Evolutionary conservation across 2,797 vertebrate genomes (phyloP).

Genomic region (Rhinichthys osculus): DNA sequence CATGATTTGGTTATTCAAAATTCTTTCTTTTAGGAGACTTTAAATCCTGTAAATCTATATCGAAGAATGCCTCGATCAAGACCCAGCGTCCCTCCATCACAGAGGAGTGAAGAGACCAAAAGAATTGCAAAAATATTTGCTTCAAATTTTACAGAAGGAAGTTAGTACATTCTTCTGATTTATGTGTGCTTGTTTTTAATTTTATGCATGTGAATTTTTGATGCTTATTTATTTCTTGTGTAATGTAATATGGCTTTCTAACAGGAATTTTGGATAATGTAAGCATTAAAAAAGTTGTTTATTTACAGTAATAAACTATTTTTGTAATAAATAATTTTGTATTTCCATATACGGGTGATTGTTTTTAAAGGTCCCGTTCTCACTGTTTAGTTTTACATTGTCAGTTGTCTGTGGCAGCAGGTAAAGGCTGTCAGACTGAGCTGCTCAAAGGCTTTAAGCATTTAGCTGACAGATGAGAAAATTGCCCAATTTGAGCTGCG

Average conservation of each 20-base stretch:
- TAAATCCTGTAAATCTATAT: constrained; percentile 44
- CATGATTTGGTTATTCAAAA: constrained; percentile 3
- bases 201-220: constrained; percentile 6
- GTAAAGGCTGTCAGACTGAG: constrained; percentile 21
- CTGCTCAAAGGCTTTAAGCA: constrained; percentile 60
- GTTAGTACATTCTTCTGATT: constrained; percentile 49
- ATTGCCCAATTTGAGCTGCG: constrained; percentile 72
- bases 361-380: background rate
- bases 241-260: constrained; percentile 3
- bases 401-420: constrained; percentile 2
- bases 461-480: constrained; percentile 74
- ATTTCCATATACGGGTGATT: background rate
- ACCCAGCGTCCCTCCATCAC: constrained; percentile 69
- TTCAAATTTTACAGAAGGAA: constrained; percentile 69
- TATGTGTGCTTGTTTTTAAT: constrained; percentile 3
- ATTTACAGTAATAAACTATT: constrained; percentile 31
- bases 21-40: constrained; percentile 62
- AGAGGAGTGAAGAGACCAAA: constrained; percentile 75
- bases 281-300: constrained; percentile 38
- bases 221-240: constrained; percentile 35
- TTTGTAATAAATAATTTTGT: constrained; percentile 55
- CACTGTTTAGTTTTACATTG: background rate
- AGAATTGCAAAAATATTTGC: constrained; percentile 81
- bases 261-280: constrained; percentile 38
- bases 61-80: constrained; percentile 62